Conservation (phyloP, 53 echinoderm and acorn worm genomes). For the Patiria pectinifera region DNA sequence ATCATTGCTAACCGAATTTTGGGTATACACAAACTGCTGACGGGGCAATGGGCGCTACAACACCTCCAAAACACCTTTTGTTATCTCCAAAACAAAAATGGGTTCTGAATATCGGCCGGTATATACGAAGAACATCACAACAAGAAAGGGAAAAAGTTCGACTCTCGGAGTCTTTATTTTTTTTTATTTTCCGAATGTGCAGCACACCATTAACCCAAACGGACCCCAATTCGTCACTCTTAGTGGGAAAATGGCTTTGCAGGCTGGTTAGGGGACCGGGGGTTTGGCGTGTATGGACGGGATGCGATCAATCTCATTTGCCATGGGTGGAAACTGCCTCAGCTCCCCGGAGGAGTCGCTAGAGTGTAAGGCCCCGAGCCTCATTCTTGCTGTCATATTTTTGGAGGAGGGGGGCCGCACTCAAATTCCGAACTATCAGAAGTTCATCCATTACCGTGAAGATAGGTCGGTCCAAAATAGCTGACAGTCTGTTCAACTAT, state of each 20-base stretch:
- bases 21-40: neutral
- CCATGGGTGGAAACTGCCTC: neutral
- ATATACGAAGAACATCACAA: neutral
- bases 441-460: conserved; percentile 11
- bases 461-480: neutral
- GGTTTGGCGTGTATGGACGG: conserved; percentile 19
- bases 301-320: conserved; percentile 31
- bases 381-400: neutral
- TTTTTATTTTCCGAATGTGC: neutral
- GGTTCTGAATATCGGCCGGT: neutral
- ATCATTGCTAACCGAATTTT: too few relatives aligned
- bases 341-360: neutral
- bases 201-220: conserved; percentile 49
- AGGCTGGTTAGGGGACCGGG: conserved; percentile 23
- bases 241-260: conserved; percentile 32
- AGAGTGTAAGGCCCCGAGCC: neutral
- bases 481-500: neutral
- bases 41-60: neutral
- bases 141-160: conserved; percentile 4
- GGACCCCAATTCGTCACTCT: conserved; percentile 60
- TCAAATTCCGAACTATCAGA: neutral
- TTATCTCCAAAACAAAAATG: neutral
- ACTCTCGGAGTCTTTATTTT: neutral
- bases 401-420: neutral
- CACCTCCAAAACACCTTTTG: neutral